Evolutionary conservation across 2,113 vertebrate genomes (phyloP), one percentile per base, ranked within the genome.

Genomic region (Sorex araneus): DNA sequence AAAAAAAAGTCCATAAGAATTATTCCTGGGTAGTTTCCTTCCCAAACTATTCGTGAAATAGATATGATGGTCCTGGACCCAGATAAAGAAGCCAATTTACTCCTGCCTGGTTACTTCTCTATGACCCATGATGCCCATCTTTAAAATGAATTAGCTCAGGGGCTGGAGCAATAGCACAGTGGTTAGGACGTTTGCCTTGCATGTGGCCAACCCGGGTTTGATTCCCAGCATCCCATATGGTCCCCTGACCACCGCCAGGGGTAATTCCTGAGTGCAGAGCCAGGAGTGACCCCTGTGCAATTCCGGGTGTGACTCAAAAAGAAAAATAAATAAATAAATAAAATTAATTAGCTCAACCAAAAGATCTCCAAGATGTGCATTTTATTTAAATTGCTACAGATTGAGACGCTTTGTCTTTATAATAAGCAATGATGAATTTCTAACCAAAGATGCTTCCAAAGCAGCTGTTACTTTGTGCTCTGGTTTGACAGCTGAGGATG

Each of bases 1-100:
- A 40, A 40, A 40, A 93, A 73, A 66, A 43, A 69, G 5, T 69
- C 28, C 67, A 30, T 12, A 84, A 75, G 50, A 95, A 76, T 45
- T 54, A 74, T 27, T 73, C 57, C 21, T 32, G 13, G 54, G 34
- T n/a, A 40, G 74, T 73, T 87, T 84, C 19, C 10, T 83, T 27
- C 66, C 18, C 25, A 57, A 74, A 43, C 8, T 60, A 4, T 30
- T 21, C 40, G 6, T 16, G 2, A 1, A 50, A 12, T 69, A 34
- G 36, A 69, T 57, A 8, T 34, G 50, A 67, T 7, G 4, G 66
- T 6, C 43, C 34, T 76, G n/a, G 57, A 10, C 25, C 0, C n/a
- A 76, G 47, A 23, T 8, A 34, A 19, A 25, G 34, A 10, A 89
- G 30, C 7, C 54, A 19, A 16, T 77, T 45, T 69, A 34, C 32